Conservation (phyloP, 2,113 vertebrate genomes). For the Turdus rufiventris region DNA sequence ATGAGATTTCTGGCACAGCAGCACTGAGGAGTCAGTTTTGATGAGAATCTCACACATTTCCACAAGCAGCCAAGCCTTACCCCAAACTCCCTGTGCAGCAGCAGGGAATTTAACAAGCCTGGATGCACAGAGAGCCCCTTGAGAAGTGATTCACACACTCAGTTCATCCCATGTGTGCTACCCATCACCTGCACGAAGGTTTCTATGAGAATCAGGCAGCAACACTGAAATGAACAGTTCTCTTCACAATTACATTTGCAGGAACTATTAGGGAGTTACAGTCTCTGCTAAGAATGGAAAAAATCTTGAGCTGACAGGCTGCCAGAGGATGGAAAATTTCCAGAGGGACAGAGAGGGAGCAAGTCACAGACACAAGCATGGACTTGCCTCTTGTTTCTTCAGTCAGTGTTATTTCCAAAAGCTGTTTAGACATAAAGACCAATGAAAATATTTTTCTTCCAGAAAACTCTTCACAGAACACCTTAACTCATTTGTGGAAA, state of each 20-base stretch:
- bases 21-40: background rate
- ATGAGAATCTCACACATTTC: background rate
- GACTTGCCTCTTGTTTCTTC: background rate
- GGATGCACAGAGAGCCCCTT: background rate
- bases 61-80: background rate
- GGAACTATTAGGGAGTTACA: background rate
- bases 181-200: background rate
- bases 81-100: background rate
- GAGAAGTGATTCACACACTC: fast-evolving
- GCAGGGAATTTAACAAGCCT: background rate
- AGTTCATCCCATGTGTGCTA: no score
- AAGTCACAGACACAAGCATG: background rate
- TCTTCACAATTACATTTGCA: background rate
- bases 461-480: background rate
- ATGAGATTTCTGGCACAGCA: background rate
- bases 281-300: background rate
- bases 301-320: background rate
- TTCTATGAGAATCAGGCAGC: background rate
- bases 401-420: background rate
- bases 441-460: background rate
- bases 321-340: background rate
- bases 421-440: background rate
- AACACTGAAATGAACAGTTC: background rate
- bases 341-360: background rate
- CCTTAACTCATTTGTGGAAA: background rate